Evolutionary conservation across 2,113 vertebrate genomes (phyloP).

Genomic region (Bubalus kerabau): DNA sequence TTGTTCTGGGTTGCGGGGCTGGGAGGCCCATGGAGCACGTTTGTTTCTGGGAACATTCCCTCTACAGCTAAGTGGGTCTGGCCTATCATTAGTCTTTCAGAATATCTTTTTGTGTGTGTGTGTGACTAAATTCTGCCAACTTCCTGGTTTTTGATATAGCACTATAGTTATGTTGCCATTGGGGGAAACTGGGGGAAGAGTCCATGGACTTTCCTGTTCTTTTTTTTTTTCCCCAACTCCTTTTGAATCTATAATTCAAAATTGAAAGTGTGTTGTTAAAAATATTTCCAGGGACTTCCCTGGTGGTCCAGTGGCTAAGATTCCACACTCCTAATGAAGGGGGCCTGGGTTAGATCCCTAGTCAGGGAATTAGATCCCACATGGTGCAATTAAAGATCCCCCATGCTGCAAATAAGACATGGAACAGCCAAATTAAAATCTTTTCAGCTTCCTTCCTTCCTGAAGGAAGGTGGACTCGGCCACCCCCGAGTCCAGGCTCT

Average conservation of each 20-base stretch:
- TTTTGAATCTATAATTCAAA: not conserved
- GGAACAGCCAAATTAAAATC: not conserved
- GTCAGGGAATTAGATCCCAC: not conserved
- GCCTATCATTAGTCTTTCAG: not conserved
- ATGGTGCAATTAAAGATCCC: not conserved
- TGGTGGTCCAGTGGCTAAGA: not conserved
- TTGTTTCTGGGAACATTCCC: not conserved
- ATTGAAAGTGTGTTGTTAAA: not conserved
- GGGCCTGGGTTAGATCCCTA: not conserved
- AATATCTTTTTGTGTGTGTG: not conserved
- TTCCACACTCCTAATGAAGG: not conserved
- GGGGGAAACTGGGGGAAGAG: not conserved
- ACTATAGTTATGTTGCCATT: not conserved
- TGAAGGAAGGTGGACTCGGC: too few relatives aligned
- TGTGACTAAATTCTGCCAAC: not conserved
- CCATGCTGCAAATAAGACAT: not conserved
- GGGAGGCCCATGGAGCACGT: not conserved
- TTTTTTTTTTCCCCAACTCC: not conserved
- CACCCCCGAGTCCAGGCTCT: not conserved
- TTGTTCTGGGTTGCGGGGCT: not conserved
- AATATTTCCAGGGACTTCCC: not conserved
- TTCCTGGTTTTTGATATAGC: not conserved
- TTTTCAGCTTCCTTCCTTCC: slow-evolving; percentile 1
- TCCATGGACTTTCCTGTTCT: not conserved
- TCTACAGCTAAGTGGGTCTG: not conserved